A percentile compares a stretch with the other conserved stretches of the same genome.
phyloP scores from a whole-genome alignment of 2,113 vertebrate genomes.

The Elanus axillaris region DNA sequence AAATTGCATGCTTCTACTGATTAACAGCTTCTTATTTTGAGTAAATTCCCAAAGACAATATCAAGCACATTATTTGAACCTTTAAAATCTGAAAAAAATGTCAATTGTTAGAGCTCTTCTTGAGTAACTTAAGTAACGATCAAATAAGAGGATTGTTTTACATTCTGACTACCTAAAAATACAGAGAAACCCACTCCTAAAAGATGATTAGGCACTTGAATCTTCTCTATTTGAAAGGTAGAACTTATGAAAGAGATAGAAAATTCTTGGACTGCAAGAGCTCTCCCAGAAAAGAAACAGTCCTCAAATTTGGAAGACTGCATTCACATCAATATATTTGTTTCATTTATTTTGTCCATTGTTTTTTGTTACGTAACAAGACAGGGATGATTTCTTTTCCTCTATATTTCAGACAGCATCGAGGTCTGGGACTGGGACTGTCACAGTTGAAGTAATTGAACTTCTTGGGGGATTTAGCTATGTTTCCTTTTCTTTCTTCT shows the following conservation, averaged over 20 bases:
- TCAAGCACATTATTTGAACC: background rate
- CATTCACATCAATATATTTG: background rate
- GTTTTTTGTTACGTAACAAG: background rate
- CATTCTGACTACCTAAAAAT: background rate
- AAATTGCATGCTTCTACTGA: background rate
- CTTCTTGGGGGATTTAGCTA: background rate
- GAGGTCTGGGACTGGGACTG: background rate
- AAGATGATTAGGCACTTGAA: background rate
- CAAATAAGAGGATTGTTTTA: background rate
- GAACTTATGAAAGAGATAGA: background rate
- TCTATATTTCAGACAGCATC: background rate
- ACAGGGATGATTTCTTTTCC: background rate
- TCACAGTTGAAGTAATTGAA: background rate
- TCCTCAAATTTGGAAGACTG: background rate
- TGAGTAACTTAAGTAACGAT: background rate
- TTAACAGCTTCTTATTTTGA: background rate
- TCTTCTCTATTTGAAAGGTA: background rate
- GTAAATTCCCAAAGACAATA: background rate
- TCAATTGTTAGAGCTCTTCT: background rate
- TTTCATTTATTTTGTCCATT: background rate
- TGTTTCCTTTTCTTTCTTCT: background rate
- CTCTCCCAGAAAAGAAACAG: background rate
- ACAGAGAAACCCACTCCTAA: background rate
- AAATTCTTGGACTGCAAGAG: background rate
- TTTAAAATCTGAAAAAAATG: background rate